Conservation (phyloP, 2,797 vertebrate species). For the Furcifer pardalis region DNA sequence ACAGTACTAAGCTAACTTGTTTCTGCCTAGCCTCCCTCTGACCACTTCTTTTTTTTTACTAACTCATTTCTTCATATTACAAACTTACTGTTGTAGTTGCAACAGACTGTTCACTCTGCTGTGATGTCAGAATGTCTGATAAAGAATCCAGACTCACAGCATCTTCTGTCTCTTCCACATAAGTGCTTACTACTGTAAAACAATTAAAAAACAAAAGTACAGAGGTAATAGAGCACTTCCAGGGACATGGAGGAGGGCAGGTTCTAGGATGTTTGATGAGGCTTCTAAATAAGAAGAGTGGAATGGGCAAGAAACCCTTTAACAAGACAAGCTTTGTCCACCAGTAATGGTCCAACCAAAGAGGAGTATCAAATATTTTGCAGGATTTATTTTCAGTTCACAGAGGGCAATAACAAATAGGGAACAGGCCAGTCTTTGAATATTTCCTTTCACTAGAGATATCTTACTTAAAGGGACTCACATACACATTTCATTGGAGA, state of each 20-base stretch:
- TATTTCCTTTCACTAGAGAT: too few relatives aligned
- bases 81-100: constrained; percentile 7
- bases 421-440: neutral
- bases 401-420: neutral
- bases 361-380: neutral
- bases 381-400: neutral
- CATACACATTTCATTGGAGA: too few relatives aligned
- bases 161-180: neutral
- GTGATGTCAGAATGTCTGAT: neutral
- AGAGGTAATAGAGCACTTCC: neutral
- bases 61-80: neutral
- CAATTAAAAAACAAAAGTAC: neutral
- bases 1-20: too few relatives aligned
- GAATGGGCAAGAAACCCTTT: neutral
- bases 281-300: neutral
- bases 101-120: neutral
- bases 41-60: too few relatives aligned
- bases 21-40: too few relatives aligned
- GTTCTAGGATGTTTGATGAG: neutral
- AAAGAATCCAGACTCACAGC: neutral
- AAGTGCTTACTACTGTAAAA: neutral
- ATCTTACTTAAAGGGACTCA: too few relatives aligned
- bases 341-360: neutral
- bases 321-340: neutral
- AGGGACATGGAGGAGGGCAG: neutral